A percentile compares a stretch with the other conserved stretches of the same genome.
Evolutionary conservation across 2,113 vertebrate genomes (phyloP).

Genomic region (Cottus gobio): DNA sequence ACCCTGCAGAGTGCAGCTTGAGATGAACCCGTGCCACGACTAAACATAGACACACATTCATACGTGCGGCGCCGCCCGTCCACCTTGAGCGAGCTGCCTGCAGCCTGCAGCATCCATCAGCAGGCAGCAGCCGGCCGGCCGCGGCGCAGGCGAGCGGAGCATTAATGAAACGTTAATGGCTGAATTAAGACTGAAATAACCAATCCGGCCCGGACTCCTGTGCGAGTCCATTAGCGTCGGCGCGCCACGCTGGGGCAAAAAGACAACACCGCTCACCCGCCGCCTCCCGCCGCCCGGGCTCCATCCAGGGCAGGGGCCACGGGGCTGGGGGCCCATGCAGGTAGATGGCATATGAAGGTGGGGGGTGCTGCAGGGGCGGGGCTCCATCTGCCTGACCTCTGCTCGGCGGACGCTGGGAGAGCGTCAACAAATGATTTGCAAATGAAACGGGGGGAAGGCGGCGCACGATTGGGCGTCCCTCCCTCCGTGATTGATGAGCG

Average conservation of each 20-base stretch:
- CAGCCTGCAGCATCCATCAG: slow-evolving; percentile 86
- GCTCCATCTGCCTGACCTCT: slow-evolving; percentile 66
- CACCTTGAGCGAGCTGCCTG: slow-evolving; percentile 74
- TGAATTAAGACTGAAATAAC: slow-evolving; percentile 97
- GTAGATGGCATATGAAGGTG: slow-evolving; percentile 61
- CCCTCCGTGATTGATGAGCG: slow-evolving; percentile 58
- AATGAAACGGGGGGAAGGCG: slow-evolving; percentile 42
- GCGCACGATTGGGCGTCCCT: slow-evolving; percentile 7
- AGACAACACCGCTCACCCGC: slow-evolving; percentile 74
- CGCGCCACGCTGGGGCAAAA: slow-evolving; percentile 90
- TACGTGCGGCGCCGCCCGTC: slow-evolving; percentile 63
- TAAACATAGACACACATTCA: neutral
- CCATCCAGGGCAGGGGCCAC: slow-evolving; percentile 67
- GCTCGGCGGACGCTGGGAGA: slow-evolving; percentile 62
- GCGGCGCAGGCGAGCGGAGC: slow-evolving; percentile 81
- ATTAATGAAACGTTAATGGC: slow-evolving; percentile 99
- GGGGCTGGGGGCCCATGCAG: slow-evolving; percentile 65
- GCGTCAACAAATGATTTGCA: slow-evolving; percentile 64
- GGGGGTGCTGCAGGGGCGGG: no score
- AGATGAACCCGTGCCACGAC: no score
- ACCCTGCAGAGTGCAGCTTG: neutral
- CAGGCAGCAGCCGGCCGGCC: slow-evolving; percentile 84
- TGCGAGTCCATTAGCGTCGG: slow-evolving; percentile 95
- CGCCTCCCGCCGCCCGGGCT: slow-evolving; percentile 62
- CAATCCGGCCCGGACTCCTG: slow-evolving; percentile 92